Conservation (phyloP, 2,113 vertebrate species). For the Coryphaenoides rupestris region DNA sequence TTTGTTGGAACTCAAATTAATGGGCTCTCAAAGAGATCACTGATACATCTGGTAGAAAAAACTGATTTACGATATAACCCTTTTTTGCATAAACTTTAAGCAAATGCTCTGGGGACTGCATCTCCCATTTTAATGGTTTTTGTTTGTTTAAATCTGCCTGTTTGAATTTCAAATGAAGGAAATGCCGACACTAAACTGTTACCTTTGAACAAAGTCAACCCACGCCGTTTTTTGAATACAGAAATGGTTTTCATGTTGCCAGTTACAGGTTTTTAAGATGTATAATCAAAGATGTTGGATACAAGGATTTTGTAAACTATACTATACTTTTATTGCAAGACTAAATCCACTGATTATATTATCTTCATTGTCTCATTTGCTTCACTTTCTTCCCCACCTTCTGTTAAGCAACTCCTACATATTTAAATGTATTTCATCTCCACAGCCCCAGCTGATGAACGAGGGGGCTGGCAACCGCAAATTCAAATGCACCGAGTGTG, state of each 20-base stretch:
- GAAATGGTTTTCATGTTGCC: not conserved
- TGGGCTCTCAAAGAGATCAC: no score
- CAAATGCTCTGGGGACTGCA: constrained; percentile 31
- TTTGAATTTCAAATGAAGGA: constrained; percentile 59
- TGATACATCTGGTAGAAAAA: constrained; percentile 5
- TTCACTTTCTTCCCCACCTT: not conserved
- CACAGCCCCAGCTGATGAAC: constrained; percentile 83
- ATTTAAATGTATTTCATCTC: constrained; percentile 53
- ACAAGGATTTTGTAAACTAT: no score
- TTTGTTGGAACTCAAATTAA: constrained; percentile 1
- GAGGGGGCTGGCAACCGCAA: constrained; percentile 94
- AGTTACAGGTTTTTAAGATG: not conserved
- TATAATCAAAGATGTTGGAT: not conserved
- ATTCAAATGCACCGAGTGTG: constrained; percentile 97
- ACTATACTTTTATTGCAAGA: no score
- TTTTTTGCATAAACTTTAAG: constrained; percentile 51
- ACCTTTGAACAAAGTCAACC: constrained; percentile 49
- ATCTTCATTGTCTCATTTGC: not conserved
- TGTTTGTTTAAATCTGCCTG: constrained; percentile 48
- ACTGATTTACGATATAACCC: constrained; percentile 61
- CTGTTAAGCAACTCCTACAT: constrained; percentile 31
- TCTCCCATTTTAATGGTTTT: constrained; percentile 24
- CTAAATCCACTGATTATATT: no score
- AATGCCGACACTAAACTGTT: constrained; percentile 43
- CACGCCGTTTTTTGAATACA: constrained; percentile 43